Conservation (phyloP, 2,888 invertebrate species). For the Eurytoma californica region DNA sequence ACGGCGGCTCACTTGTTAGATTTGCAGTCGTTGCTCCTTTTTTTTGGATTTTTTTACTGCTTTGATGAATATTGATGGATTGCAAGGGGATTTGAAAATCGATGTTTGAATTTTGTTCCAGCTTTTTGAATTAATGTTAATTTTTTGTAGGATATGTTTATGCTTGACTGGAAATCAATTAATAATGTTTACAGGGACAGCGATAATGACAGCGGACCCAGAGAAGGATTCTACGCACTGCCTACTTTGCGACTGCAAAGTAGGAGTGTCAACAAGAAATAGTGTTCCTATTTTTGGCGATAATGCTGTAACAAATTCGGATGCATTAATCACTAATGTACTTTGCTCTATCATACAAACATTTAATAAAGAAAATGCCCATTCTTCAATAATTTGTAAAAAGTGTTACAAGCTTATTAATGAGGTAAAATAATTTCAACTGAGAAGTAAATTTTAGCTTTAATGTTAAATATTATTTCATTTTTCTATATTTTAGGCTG, state of each 20-base stretch:
- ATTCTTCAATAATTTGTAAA: conserved; percentile 80
- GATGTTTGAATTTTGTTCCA: neutral
- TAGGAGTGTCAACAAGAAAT: conserved; percentile 77
- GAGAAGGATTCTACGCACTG: conserved; percentile 74
- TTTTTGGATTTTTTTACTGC: neutral
- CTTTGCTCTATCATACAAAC: conserved; percentile 76
- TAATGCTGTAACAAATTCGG: conserved; percentile 66
- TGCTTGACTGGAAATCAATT: no score
- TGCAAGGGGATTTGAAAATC: neutral
- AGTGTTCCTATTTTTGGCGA: conserved; percentile 77
- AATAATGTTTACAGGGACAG: neutral
- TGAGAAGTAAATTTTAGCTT: neutral
- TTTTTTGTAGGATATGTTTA: neutral
- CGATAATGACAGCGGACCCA: conserved; percentile 69
- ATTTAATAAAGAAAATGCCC: conserved; percentile 77
- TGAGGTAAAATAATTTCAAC: conserved; percentile 73
- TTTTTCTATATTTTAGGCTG: conserved; percentile 72
- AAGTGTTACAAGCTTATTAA: conserved; percentile 81
- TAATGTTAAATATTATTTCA: conserved; percentile 12
- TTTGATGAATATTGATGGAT: neutral
- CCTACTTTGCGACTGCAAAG: conserved; percentile 80
- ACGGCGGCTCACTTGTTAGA: conserved; percentile 3
- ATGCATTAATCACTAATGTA: conserved; percentile 72
- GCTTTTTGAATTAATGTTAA: neutral
- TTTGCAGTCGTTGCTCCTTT: neutral